phyloP scores from a whole-genome alignment of 2,113 vertebrate genomes.

The Scomber scombrus region DNA sequence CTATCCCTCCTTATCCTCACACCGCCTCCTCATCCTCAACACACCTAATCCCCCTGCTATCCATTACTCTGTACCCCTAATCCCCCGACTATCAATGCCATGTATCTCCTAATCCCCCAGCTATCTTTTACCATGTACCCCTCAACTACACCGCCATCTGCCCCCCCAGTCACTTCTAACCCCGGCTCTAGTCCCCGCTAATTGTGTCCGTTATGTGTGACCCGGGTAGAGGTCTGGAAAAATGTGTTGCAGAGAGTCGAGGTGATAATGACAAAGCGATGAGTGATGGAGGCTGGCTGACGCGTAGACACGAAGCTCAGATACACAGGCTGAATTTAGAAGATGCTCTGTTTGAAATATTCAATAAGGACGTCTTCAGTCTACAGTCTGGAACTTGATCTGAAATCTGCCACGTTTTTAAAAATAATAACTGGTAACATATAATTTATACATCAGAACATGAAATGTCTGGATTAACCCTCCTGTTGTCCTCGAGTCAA shows the following conservation, averaged over 20 bases:
- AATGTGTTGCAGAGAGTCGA: conserved; percentile 1
- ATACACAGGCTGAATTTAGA: conserved; percentile 25
- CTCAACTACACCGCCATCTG: background rate
- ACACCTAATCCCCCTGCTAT: conserved; percentile 60
- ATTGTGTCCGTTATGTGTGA: conserved; percentile 55
- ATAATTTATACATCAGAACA: too few species aligned
- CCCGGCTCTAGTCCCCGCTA: conserved; percentile 29
- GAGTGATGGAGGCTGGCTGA: conserved; percentile 53
- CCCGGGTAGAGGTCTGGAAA: conserved; percentile 23
- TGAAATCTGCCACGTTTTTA: too few species aligned
- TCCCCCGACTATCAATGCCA: conserved; percentile 53
- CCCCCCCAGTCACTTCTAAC: background rate
- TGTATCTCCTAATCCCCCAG: conserved; percentile 49
- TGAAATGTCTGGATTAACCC: too few species aligned
- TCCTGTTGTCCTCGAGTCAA: too few species aligned
- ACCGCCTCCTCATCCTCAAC: conserved; percentile 20
- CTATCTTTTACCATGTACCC: conserved; percentile 47
- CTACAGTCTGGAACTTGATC: too few species aligned
- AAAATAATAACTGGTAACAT: too few species aligned
- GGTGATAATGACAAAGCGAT: conserved; percentile 51
- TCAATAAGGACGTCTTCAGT: background rate
- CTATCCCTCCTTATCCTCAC: conserved; percentile 25
- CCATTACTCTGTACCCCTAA: conserved; percentile 63
- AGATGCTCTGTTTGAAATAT: conserved; percentile 8
- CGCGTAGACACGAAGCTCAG: background rate